Evolutionary conservation across 2,113 vertebrate genomes (phyloP), one percentile per base, ranked within the genome.

Genomic region (Trichomycterus rosablanca): DNA sequence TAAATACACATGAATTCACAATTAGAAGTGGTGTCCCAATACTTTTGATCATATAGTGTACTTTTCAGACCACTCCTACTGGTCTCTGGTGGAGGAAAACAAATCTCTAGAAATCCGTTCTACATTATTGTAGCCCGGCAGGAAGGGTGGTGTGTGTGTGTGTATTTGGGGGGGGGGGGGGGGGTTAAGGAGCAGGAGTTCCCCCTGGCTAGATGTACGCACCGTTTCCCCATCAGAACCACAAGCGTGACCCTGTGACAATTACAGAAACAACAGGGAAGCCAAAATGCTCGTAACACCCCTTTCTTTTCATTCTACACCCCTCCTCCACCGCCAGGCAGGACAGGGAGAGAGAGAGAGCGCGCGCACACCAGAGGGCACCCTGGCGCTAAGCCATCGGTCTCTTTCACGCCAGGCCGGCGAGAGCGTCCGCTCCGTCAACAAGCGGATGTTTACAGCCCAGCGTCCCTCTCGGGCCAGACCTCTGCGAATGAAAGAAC

Each of bases 361-460:
- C 11, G 22, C 24, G 19, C 7, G 19, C 6, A 14, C 7, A 12
- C 6, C 18, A 39, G 45, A 19, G 22, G 11, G 18, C 11, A 42
- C 2, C 20, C 8, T 62, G 59, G 70, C 54, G 3, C 7, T 6
- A n/a, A 8, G 35, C 64, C 70, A 53, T 24, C 14, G 19, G 58
- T 53, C 51, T 20, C 20, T 44, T 57, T 11, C 26, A 24, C 51
- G 54, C 18, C 7, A 5, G 18, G 54, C 59, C 46, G 63, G n/a
- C n/a, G 35, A 63, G 59, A 42, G 24, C 24, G 26, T 63, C 46
- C 55, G 42, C 16, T 59, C 59, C 16, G 7, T 58, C 52, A 63
- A 58, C 59, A 48, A 63, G 46, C 59, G 70, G 70, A 72, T 72
- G 70, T 72, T 72, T 67, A 71, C 69, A 46, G 58, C 69, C 52